A percentile compares a stretch with the other conserved stretches of the same genome.
Evolutionary conservation across 2,888 invertebrate genomes (phyloP).

Genomic region (Lepidochitona cinerea): DNA sequence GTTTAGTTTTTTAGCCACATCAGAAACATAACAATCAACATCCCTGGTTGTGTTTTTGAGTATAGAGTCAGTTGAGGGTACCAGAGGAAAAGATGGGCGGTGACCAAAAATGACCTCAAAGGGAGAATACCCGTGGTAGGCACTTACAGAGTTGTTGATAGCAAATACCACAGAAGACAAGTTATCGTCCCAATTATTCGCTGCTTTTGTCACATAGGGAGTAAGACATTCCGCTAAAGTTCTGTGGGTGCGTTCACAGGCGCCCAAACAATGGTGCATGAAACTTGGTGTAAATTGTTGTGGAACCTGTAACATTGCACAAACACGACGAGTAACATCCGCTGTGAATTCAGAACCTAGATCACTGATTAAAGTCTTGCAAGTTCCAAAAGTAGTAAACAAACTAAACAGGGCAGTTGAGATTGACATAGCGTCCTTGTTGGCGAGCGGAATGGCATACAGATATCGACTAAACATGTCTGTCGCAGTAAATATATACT

Average conservation of each 20-base stretch:
- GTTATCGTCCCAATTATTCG: neutral
- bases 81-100: neutral
- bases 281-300: neutral
- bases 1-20: neutral
- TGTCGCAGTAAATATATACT: neutral
- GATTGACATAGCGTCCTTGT: neutral
- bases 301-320: neutral
- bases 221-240: neutral
- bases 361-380: neutral
- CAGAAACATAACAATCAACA: neutral
- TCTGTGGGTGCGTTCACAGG: neutral
- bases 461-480: constrained; percentile 3
- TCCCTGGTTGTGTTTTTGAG: neutral
- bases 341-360: constrained; percentile 8
- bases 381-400: neutral
- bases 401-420: neutral
- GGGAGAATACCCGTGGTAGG: neutral
- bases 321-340: neutral
- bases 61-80: neutral
- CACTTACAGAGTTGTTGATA: neutral
- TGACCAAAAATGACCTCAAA: constrained; percentile 13
- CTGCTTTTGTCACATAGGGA: neutral
- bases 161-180: constrained; percentile 3
- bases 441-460: neutral
- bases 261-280: constrained; percentile 5